A percentile compares a stretch with the other conserved stretches of the same genome.
phyloP scores from a whole-genome alignment of 1,140 invertebrate genomes.

The Caenorhabditis tropicalis region DNA sequence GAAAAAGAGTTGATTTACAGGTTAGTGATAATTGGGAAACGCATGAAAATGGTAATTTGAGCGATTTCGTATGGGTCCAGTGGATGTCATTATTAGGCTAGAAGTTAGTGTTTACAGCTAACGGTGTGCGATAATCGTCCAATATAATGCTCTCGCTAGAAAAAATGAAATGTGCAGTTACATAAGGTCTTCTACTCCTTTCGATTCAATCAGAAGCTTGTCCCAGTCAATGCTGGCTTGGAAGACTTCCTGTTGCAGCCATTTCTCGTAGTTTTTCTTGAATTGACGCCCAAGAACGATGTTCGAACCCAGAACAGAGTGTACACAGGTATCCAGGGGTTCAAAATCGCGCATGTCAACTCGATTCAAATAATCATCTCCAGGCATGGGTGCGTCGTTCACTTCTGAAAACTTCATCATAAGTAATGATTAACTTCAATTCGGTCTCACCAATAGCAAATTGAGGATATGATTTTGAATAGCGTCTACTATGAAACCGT shows the following conservation, averaged over 20 bases:
- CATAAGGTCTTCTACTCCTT: slow-evolving; percentile 37
- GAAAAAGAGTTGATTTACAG: slow-evolving; percentile 20
- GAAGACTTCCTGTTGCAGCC: slow-evolving; percentile 96
- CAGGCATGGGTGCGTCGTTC: slow-evolving; percentile 49
- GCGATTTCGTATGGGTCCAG: too few species aligned
- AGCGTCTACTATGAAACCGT: slow-evolving; percentile 91
- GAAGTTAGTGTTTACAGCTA: slow-evolving; percentile 26
- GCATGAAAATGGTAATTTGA: background rate
- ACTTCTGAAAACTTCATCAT: slow-evolving; percentile 10
- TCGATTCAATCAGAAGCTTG: slow-evolving; percentile 72
- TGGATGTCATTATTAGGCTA: too few species aligned
- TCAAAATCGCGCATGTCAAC: slow-evolving; percentile 77
- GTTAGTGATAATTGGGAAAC: background rate
- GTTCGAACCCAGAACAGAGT: slow-evolving; percentile 80
- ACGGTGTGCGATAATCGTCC: background rate
- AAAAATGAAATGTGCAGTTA: background rate
- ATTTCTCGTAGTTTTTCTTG: slow-evolving; percentile 86
- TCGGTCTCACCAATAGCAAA: slow-evolving; percentile 59
- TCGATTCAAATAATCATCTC: slow-evolving; percentile 49
- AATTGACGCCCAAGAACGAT: slow-evolving; percentile 77
- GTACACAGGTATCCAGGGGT: slow-evolving; percentile 85
- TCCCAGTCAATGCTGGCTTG: slow-evolving; percentile 80
- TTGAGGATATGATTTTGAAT: slow-evolving; percentile 74
- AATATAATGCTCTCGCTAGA: background rate
- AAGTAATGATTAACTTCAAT: background rate